These are phyloP conservation scores for Thera britannica DNA, from an alignment of 2,888 invertebrate species.

Conservation along the genomic window DNA sequence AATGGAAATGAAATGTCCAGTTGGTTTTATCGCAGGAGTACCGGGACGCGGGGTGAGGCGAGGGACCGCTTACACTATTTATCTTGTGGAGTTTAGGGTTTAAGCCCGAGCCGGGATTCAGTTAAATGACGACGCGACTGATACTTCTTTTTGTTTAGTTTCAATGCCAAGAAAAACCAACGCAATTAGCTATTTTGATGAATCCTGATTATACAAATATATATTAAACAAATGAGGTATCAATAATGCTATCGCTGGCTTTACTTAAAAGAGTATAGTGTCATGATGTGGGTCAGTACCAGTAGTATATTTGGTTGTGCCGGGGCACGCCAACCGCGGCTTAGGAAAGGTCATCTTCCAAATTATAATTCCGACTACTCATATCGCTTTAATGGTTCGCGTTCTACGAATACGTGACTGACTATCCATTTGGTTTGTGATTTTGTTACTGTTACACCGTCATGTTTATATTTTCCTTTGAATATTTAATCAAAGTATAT, in stretches of 20 bases:
- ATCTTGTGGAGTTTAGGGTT: slow-evolving; percentile 22
- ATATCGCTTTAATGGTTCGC: background rate
- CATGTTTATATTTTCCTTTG: background rate
- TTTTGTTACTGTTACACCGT: background rate
- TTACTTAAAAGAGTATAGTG: background rate
- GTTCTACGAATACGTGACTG: background rate
- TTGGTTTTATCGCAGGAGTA: slow-evolving; percentile 12
- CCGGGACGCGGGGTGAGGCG: background rate
- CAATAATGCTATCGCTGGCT: slow-evolving; percentile 16
- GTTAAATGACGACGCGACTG: slow-evolving; percentile 6
- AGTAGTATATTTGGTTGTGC: slow-evolving; percentile 30
- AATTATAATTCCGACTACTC: slow-evolving; percentile 19
- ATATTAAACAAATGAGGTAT: background rate
- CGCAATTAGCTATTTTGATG: background rate
- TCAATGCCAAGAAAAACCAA: background rate
- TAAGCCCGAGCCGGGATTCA: slow-evolving; percentile 9
- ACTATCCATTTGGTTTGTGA: background rate
- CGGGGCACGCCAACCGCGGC: slow-evolving; percentile 27
- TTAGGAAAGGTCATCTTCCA: slow-evolving; percentile 35
- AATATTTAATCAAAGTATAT: no score
- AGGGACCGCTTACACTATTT: slow-evolving; percentile 7
- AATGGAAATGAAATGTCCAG: slow-evolving; percentile 15
- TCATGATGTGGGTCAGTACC: background rate
- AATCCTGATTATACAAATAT: background rate
- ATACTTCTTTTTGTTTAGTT: slow-evolving; percentile 2